Base-by-base conservation (phyloP, 2,888 invertebrate species). In the Dysmachus trigonus region DNA sequence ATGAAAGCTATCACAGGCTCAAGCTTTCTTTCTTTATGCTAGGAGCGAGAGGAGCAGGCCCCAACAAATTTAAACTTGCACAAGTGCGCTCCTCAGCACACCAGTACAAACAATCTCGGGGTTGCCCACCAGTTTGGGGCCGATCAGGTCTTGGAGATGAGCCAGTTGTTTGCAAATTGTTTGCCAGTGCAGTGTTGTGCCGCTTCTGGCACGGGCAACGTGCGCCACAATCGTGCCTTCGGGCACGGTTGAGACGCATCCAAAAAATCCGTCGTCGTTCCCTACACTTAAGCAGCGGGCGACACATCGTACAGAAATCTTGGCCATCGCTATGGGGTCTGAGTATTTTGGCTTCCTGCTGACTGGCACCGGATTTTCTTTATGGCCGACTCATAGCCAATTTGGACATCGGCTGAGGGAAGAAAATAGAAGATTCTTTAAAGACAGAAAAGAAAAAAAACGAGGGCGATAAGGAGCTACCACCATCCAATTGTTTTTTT, bases 81-180 rank as follows among this genome's bases (percentile, higher is more conserved):
- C 62, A 72, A 41, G 83, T 79, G 71, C 51, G 85, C 77, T 13
- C 38, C 77, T n/a, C n/a, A n/a, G n/a, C n/a, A n/a, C n/a, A 53
- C 83, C 2, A 83, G 31, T 31, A 83, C 87, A 87, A 87, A 86
- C 79, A 84, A 86, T 86, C 86, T 85, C 86, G 81, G 82, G 87
- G n/a, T n/a, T n/a, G n/a, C n/a, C 86, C 87, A 87, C 88, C 87
- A 87, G 87, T 87, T 88, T 87, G 88, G 88, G 88, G 88, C 88
- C 87, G 88, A 87, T 87, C 87, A 88, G 86, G 87, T 88, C 89
- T 91, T 91, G 91, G 91, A 91, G 91, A 90, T 88, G 89, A 90
- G 91, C 91, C 91, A 91, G 91, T 91, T 91, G 90, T 89, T 89
- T 89, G 89, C 89, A 88, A 89, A 89, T 89, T 89, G 90, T 89